Conservation (phyloP, 2,888 invertebrate genomes). For the Clepsis dumicolana region DNA sequence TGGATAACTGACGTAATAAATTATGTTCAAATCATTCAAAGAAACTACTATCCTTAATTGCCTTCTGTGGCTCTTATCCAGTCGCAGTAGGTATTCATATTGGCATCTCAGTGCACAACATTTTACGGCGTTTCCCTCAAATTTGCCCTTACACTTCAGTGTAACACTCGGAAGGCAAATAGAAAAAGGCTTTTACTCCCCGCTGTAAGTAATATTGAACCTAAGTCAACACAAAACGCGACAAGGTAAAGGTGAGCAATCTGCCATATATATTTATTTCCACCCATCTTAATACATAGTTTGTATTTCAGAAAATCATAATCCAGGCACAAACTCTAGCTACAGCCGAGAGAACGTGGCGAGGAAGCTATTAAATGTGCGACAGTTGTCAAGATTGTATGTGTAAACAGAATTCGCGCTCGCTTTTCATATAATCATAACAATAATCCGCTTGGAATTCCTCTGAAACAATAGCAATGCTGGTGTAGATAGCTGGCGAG, state of each 20-base stretch:
- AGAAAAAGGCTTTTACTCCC: conserved; percentile 49
- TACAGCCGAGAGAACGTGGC: not conserved
- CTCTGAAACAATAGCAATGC: conserved; percentile 40
- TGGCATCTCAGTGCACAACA: not conserved
- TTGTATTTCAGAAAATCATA: not conserved
- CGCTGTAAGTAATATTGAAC: conserved; percentile 56
- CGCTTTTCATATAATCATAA: conserved; percentile 28
- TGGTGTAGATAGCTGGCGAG: conserved; percentile 44
- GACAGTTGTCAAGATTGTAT: conserved; percentile 28
- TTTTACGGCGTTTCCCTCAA: conserved; percentile 52
- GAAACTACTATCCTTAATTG: no score
- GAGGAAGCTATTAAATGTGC: conserved; percentile 4
- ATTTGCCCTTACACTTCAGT: conserved; percentile 65
- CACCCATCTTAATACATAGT: not conserved
- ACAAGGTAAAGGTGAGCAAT: conserved; percentile 43
- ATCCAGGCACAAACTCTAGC: not conserved
- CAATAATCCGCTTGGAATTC: conserved; percentile 33
- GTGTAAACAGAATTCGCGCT: conserved; percentile 30
- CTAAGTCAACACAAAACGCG: conserved; percentile 54
- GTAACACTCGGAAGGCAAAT: conserved; percentile 60
- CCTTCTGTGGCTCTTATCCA: no score
- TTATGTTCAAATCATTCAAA: no score
- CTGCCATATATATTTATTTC: conserved; percentile 27
- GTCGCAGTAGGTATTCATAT: no score
- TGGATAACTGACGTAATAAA: no score